A percentile compares a stretch with the other conserved stretches of the same genome.
phyloP scores from a whole-genome alignment of 2,113 vertebrate species.

The Cynocephalus volans region DNA sequence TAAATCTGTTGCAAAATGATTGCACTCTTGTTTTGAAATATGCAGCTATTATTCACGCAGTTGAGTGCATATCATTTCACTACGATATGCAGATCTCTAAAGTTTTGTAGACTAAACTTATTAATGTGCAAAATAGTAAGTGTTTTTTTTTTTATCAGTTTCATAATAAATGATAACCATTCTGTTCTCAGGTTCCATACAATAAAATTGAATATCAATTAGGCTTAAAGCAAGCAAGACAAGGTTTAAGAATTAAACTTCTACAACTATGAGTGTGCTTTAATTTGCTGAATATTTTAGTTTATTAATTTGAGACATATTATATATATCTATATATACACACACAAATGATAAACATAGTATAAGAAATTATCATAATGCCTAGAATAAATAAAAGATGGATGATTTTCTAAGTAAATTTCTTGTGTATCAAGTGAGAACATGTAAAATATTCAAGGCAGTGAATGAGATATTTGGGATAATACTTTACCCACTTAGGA shows the following conservation, averaged over 20 bases:
- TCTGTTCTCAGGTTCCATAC: background rate
- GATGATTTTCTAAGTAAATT: background rate
- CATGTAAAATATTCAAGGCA: background rate
- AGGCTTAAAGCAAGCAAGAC: background rate
- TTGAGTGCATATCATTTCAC: background rate
- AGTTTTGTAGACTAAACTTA: background rate
- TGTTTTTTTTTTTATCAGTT: background rate
- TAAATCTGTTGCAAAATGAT: background rate
- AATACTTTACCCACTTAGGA: background rate
- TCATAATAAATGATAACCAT: background rate
- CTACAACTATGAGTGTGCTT: background rate
- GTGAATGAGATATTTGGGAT: background rate
- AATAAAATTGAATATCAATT: background rate
- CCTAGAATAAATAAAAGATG: background rate
- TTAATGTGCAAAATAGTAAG: background rate
- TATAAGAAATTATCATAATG: background rate
- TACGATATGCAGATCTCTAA: background rate
- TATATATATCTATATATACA: background rate
- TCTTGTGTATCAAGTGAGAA: background rate
- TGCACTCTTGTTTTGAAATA: background rate
- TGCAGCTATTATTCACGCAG: background rate
- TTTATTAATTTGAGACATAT: background rate
- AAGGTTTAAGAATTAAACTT: background rate
- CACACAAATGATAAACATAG: background rate
- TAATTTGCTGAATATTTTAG: background rate